Evolutionary conservation across 2,888 invertebrate species (phyloP), one percentile per base, ranked within the genome.

Genomic region (Tipula vernalis): DNA sequence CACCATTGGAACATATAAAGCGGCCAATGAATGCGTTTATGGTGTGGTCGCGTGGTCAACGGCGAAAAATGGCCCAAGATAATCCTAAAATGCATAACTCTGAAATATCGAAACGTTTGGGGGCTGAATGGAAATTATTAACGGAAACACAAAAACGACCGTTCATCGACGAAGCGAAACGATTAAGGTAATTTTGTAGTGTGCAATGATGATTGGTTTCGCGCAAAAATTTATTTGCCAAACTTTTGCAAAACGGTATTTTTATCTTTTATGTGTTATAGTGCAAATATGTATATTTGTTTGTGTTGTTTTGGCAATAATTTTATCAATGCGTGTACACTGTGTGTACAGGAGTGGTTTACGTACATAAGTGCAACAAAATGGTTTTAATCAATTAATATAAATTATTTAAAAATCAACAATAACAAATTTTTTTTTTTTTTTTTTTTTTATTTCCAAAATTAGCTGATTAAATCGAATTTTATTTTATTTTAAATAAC

Each of bases 21-120:
- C 93, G 98, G 87, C 98, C 98, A 57, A 98, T 99, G 98, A 98
- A 98, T 92, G 98, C 98, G 0, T 98, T 98, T 92, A 98, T 98
- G 98, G 98, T 92, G 28, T 98, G 98, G 98, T 98, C 98, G 42
- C 92, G 98, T 86, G 96, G 97, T 86, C 98, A 98, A 91, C 93
- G 98, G 83, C 94, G 98, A 88, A 97, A 98, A 92, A 98, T 98
- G 92, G 97, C 98, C 0, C 94, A 96, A 92, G 98, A 98, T 90
- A 98, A 98, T 91, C 98, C 98, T 89, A 98, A 96, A 92, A 96
- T 96, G 96, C 96, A 96, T 92, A 96, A 96, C 90, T 96, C 96
- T 0, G 96, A 96, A 91, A 98, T 98, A 89, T 97, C 97, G 86
- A 98, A 98, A 91, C 93, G 96, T 44, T 93, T 98, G 86, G 98